Base-by-base conservation (phyloP, 2,113 vertebrate genomes). In the Pelobates fuscus region DNA sequence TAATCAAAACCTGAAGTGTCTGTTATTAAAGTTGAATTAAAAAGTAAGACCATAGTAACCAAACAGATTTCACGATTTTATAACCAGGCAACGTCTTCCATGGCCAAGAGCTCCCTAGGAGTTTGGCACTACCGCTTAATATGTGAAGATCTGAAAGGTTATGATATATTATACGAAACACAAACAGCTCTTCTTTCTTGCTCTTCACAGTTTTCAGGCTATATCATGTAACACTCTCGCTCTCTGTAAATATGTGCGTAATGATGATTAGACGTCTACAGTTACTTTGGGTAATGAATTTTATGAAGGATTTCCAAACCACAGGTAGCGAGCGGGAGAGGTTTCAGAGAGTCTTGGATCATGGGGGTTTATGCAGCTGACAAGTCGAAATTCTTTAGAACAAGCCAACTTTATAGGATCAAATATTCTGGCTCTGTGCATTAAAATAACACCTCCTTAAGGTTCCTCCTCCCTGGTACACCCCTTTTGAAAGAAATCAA, bases 341-440 rank as follows among this genome's bases (percentile, higher is more conserved):
- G 5, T 46, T 46, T 46, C 17, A 46, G 11, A 32, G 60, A 10
- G 18, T 37, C 6, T 25, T 5, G 2, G 5, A 66, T 10, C 63
- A 8, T 2, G 79, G 78, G 85, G 27, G 70, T 87, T 85, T 79
- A 79, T 79, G 80, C 80, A 83, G 87, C 88, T 88, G 84, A 89
- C 86, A 86, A 43, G 30, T 23, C n/a, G 12, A 1, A 24, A 11
- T 41, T 78, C 80, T 1, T 0, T 72, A 70, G 82, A 86, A 88
- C 87, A 90, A 87, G 85, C 84, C 88, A 89, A 89, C 87, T 82
- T 89, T 89, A 89, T 89, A 83, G 85, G 44, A 18, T 37, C 25
- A 60, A 87, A 87, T 77, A 79, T 84, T 82, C 84, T 83, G 84
- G 82, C 85, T 87, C 81, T 84, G 86, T 87, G 86, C 86, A 87